These are phyloP conservation scores for Drosophila sp. DNA, from an alignment of 1,140 invertebrate species.

Conservation along the genomic window DNA sequence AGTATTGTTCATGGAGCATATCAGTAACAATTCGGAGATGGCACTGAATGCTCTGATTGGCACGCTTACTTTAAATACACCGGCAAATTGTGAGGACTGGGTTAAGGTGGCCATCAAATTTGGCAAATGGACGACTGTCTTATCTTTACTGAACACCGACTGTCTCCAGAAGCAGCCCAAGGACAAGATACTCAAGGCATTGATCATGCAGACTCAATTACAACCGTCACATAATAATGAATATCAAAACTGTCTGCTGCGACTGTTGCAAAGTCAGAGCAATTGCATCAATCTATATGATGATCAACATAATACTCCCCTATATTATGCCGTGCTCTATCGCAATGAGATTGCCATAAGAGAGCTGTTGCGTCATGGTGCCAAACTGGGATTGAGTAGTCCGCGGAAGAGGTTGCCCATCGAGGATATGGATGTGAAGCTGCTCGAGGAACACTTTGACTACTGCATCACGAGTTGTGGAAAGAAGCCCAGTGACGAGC, in stretches of 20 bases:
- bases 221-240: not conserved
- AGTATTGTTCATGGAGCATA: too few relatives aligned
- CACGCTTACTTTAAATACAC: too few relatives aligned
- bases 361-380: slow-evolving; percentile 1
- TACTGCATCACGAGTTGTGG: slow-evolving; percentile 15
- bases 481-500: not conserved
- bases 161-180: not conserved
- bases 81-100: too few relatives aligned
- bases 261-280: not conserved
- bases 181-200: not conserved
- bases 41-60: too few relatives aligned
- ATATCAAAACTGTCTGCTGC: not conserved
- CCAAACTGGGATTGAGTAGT: not conserved
- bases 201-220: not conserved
- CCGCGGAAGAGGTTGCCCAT: not conserved
- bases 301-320: not conserved
- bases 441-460: slow-evolving; percentile 21
- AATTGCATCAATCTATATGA: not conserved
- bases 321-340: slow-evolving; percentile 12
- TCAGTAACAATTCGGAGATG: too few relatives aligned
- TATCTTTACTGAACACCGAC: not conserved
- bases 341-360: slow-evolving; percentile 23
- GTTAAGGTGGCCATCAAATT: too few relatives aligned
- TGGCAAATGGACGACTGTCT: too few relatives aligned
- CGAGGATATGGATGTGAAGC: slow-evolving; percentile 6